These are phyloP conservation scores for Sula dactylatra DNA, from an alignment of 2,113 vertebrate species.

Conservation along the genomic window DNA sequence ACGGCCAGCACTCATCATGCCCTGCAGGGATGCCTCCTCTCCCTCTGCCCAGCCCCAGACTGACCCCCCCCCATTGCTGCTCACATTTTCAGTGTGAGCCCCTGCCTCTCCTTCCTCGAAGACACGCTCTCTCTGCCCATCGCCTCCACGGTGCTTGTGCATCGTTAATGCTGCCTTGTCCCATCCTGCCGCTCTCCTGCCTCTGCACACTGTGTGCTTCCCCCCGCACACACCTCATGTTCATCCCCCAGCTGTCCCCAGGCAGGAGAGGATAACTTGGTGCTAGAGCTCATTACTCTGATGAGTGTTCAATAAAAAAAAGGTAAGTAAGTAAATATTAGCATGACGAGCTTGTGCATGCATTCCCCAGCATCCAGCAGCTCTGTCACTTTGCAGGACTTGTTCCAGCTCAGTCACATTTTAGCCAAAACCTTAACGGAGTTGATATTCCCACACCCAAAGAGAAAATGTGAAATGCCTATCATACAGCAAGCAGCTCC, in stretches of 20 bases:
- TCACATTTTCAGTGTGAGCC: background rate
- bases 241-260: background rate
- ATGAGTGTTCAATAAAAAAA: background rate
- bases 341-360: background rate
- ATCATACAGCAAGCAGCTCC: rapidly evolving
- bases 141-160: too few species aligned
- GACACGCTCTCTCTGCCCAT: background rate
- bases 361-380: background rate
- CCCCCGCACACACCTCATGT: background rate
- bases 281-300: background rate
- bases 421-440: background rate
- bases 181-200: background rate
- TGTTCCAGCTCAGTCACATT: background rate
- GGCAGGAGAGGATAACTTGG: background rate
- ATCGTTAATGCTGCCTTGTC: rapidly evolving
- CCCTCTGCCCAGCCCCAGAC: background rate
- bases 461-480: background rate
- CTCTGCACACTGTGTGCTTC: background rate
- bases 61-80: background rate
- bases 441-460: background rate
- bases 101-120: background rate
- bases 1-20: background rate
- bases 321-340: background rate
- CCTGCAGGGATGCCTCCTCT: background rate
- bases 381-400: background rate